A percentile compares a stretch with the other conserved stretches of the same genome.
Evolutionary conservation across 1,140 invertebrate genomes (phyloP).

Genomic region (Caerostris extrusa): DNA sequence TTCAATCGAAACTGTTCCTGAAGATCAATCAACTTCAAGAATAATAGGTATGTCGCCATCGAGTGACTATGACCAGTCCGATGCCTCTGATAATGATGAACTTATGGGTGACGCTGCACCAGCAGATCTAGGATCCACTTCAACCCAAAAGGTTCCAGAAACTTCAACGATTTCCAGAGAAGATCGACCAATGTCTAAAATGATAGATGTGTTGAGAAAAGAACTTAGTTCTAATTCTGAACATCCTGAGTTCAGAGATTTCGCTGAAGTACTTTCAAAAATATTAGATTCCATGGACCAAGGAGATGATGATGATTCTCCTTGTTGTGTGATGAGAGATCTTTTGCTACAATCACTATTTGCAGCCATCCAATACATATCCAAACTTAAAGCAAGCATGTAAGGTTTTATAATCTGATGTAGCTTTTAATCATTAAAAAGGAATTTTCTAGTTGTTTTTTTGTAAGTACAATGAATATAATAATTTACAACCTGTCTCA

Average conservation of each 20-base stretch:
- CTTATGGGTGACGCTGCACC: background rate
- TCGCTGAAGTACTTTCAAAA: background rate
- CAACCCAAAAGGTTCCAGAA: background rate
- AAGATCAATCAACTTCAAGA: too few species aligned
- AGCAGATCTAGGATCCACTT: background rate
- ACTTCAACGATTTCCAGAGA: background rate
- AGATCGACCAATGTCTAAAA: background rate
- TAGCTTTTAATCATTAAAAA: background rate
- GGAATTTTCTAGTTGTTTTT: background rate
- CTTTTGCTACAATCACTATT: background rate
- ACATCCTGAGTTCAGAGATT: constrained; percentile 2
- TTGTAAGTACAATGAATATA: background rate
- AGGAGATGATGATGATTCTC: background rate
- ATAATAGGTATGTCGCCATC: too few species aligned
- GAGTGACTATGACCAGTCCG: background rate
- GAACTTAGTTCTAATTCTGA: background rate
- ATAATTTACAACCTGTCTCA: background rate
- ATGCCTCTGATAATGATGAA: background rate
- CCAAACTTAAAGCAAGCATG: constrained; percentile 10
- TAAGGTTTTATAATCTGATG: background rate
- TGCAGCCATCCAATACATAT: background rate
- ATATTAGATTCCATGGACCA: constrained; percentile 19
- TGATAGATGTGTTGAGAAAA: background rate
- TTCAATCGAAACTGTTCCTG: too few species aligned
- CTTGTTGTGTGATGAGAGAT: background rate